Base-by-base conservation (phyloP, 2,888 invertebrate species). In the Crossocerus cetratus region DNA sequence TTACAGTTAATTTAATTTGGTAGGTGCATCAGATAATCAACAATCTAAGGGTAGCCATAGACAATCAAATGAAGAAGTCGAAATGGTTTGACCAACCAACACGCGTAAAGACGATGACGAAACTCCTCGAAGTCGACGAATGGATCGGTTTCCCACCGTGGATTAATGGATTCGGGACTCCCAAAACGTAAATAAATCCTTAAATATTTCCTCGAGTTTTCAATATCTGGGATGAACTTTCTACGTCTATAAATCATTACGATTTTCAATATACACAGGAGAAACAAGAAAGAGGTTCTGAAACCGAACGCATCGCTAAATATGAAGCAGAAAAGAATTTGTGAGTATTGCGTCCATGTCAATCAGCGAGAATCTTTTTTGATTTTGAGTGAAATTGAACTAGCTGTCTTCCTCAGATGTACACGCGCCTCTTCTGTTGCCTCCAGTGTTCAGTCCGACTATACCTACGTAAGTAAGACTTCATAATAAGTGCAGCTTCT, bases 391-490 rank as follows among this genome's bases (percentile, higher is more conserved):
- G 5, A 49, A 1, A 49, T 14, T 16, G 14, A 49, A 49, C 14
- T 49, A 4, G 3, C 16, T 57, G 5, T 16, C 3, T 59, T 44
- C 14, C 43, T 16, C 11, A 59, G 58, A 11, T 43, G 8, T 43
- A 5, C 42, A 18, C 42, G 58, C 58, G 4, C 11, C 58, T 2
- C 20, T 42, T n/a, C 18, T 59, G 58, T 8, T 20, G 18, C 13
- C 21, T 11, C 60, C 60, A 11, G 14, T 60, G 21, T 60, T 11
- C 49, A 21, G 22, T 3, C n/a, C 22, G 16, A 60, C 20, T 14
- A 18, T 60, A 18, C 45, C 60, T n/a, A n/a, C 11, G 60, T 60
- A 60, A 60, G 60, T 60, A 58, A 23, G 22, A 14, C 23, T 32
- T 32, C 8, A 32, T 32, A 32, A 2, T 3, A 32, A 32, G 1